Evolutionary conservation across 2,113 vertebrate genomes (phyloP).

Genomic region (Meles meles): DNA sequence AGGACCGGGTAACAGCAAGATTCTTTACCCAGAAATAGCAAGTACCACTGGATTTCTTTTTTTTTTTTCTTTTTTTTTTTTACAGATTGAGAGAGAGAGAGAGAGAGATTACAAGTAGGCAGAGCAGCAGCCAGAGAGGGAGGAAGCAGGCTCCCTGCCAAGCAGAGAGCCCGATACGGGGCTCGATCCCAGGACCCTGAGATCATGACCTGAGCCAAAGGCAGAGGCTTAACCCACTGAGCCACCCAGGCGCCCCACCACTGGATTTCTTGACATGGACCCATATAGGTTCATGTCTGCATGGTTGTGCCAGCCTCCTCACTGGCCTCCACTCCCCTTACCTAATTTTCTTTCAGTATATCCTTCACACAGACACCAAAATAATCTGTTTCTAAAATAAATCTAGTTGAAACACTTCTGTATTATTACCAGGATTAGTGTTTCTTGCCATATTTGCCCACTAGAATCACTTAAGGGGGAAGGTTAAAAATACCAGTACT

Average conservation of each 20-base stretch:
- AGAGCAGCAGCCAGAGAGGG: too few relatives aligned
- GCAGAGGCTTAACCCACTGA: too few relatives aligned
- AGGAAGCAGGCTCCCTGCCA: too few relatives aligned
- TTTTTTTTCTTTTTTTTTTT: too few relatives aligned
- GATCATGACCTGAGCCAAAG: too few relatives aligned
- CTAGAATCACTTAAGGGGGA: neutral
- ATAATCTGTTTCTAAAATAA: neutral
- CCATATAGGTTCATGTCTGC: rapidly evolving
- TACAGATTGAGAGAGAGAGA: too few relatives aligned
- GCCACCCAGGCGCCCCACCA: too few relatives aligned
- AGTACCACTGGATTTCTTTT: too few relatives aligned
- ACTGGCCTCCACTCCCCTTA: neutral
- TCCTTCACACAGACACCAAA: neutral
- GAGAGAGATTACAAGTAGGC: too few relatives aligned
- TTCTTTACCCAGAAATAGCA: neutral
- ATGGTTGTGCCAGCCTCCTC: neutral
- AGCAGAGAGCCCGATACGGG: too few relatives aligned
- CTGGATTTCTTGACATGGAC: neutral
- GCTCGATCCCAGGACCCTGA: too few relatives aligned
- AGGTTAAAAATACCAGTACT: neutral
- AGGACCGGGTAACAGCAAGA: neutral
- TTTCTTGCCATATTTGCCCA: neutral
- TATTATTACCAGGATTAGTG: neutral
- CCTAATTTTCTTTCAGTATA: neutral
- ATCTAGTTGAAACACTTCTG: neutral